Conservation (phyloP, 92 coral and sea anemone genomes). For the Ricordea florida region DNA sequence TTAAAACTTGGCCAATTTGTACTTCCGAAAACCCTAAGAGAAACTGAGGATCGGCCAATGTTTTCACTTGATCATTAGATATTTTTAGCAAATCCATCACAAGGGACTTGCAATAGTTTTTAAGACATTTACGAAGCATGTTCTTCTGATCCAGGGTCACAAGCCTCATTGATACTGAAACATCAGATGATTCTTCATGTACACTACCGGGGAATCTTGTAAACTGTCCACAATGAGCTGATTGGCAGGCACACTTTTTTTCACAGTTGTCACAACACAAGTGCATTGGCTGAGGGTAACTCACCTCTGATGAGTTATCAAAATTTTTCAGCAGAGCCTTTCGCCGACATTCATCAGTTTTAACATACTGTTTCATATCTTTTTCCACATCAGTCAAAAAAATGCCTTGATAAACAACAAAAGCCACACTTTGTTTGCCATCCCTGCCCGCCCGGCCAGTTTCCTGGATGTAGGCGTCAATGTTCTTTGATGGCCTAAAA, state of each 20-base stretch:
- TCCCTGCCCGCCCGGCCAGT: slow-evolving; percentile 72
- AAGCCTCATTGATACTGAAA: neutral
- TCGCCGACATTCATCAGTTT: slow-evolving; percentile 24
- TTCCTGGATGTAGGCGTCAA: slow-evolving; percentile 65
- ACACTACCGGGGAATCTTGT: slow-evolving; percentile 27
- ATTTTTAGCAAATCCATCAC: neutral
- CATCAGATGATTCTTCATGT: no score
- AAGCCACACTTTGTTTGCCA: slow-evolving; percentile 58
- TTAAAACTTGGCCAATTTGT: slow-evolving; percentile 43
- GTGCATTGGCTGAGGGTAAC: slow-evolving; percentile 16
- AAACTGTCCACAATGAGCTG: slow-evolving; percentile 21
- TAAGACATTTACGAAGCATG: neutral
- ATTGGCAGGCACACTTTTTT: slow-evolving; percentile 13
- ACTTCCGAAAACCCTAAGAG: slow-evolving; percentile 46
- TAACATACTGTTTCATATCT: slow-evolving; percentile 30
- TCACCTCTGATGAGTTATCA: neutral
- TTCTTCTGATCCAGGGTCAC: slow-evolving; percentile 7
- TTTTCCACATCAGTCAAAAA: slow-evolving; percentile 39
- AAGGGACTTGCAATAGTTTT: slow-evolving; percentile 22
- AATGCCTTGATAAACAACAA: slow-evolving; percentile 34
- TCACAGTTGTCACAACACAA: slow-evolving; percentile 68
- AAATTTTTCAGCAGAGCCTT: slow-evolving; percentile 1
- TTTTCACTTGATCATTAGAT: slow-evolving; percentile 22
- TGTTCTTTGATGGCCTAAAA: slow-evolving; percentile 69
- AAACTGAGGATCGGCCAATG: slow-evolving; percentile 13